Evolutionary conservation across 2,113 vertebrate genomes (phyloP).

Genomic region (Rattus rattus): DNA sequence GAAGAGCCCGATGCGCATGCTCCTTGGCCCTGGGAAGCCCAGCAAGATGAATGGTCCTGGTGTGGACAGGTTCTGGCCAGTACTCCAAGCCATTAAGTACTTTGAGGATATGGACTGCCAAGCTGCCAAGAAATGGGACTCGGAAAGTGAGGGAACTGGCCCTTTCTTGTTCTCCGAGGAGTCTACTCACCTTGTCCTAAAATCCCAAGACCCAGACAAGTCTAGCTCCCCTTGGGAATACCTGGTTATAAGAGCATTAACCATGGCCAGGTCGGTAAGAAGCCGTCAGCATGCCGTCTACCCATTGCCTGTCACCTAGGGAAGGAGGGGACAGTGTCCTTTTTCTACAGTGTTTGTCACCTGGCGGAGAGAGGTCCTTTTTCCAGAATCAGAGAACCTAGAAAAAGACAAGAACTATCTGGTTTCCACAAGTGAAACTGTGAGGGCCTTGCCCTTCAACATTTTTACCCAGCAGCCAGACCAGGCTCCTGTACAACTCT

Average conservation of each 20-base stretch:
- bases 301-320: not conserved
- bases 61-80: not conserved
- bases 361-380: not conserved
- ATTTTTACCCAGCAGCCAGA: not conserved
- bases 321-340: not conserved
- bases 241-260: too few species aligned
- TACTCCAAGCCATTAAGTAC: not conserved
- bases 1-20: not conserved
- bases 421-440: not conserved
- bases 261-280: not conserved
- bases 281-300: not conserved
- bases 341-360: not conserved
- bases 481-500: not conserved
- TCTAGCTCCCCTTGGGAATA: not conserved
- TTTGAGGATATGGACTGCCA: not conserved
- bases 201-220: not conserved
- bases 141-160: not conserved
- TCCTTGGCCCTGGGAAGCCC: constrained; percentile 42
- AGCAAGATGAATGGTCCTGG: constrained; percentile 28
- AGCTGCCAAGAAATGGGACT: not conserved
- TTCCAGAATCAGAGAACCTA: not conserved
- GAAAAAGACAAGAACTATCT: not conserved
- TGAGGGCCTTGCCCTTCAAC: not conserved
- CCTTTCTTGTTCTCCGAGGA: too few species aligned
- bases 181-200: not conserved